Base-by-base conservation (phyloP, 2,113 vertebrate genomes). In the Seriola quinqueradiata region DNA sequence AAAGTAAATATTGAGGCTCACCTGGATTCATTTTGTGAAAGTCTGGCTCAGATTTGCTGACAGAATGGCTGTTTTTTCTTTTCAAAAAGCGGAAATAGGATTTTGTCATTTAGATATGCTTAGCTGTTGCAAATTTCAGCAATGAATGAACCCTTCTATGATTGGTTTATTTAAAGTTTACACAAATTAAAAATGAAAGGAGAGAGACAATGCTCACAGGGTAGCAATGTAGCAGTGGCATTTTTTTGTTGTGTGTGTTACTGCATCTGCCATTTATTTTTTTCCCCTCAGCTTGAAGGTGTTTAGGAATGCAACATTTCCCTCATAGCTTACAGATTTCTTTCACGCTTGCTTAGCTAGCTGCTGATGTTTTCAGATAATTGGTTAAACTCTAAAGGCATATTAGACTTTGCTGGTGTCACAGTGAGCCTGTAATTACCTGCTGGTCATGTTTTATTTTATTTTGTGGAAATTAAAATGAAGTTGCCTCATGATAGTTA, bases 21-120 rank as follows among this genome's bases (percentile, higher is more conserved):
- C 4, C 25, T 70, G 12, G 70, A 63, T 12, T 50, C 1, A 25
- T 5, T 65, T 64, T 7, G 38, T 69, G 3, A 2, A 16, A 48
- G 46, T 2, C 21, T 28, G 38, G 54, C 52, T 63, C 34, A 55
- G 25, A 72, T 55, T 19, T 69, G 70, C 70, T 59, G 80, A 75
- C 69, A 70, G 40, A 77, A n/a, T 38, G 44, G 23, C 10, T 9
- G 1, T 61, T 28, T 28, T 61, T 73, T 52, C 3, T 6, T 57
- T 79, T 38, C 5, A 58, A 12, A 3, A 12, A 63, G 19, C 38
- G 42, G 44, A 71, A 52, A 52, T 70, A 2, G 21, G 32, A 66
- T 77, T 75, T 50, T 32, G 17, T 9, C 42, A 14, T 63, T 83
- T 55, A 57, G 25, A 40, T 63, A 32, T 75, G 25, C 38, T 38